Base-by-base conservation (phyloP, 2,888 invertebrate genomes). In the Meta bourneti region DNA sequence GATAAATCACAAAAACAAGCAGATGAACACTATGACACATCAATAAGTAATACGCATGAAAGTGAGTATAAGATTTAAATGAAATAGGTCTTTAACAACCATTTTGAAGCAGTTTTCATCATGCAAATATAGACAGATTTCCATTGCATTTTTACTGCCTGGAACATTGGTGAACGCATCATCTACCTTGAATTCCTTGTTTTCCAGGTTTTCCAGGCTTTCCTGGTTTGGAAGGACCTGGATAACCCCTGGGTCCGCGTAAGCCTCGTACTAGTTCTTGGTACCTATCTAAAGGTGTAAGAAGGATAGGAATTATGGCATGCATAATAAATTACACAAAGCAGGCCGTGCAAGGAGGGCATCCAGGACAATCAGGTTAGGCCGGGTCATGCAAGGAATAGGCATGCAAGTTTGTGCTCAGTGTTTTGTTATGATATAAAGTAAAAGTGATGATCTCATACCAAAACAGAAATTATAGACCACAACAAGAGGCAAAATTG, bases 191-290 rank as follows among this genome's bases (percentile, higher is more conserved):
- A 19, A 92, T 93, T 91, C 93, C 93, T 77, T 49, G 89, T 85
- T 90, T 89, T 51, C 97, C 97, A 95, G 96, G 96, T 51, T 95
- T 95, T 93, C 97, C 97, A 93, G 96, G 96, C 0, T 96, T 95
- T 77, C 98, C 98, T 75, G 96, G 96, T 93, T 93, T 96, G 49
- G 96, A 96, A 78, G 95, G 95, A 74, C 97, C 96, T n/a, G 97
- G 96, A 52, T 96, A 96, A 19, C 97, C 97, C 69, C 97, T 96
- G 6, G 97, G 96, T 82, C 97, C 96, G 87, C 95, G 94, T 96
- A 96, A 93, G 19, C 96, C 95, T 72, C 96, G 95, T 75, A 96
- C 95, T 94, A 98, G 95, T 94, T 97, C 97, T 94, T 96, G 96
- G 94, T 98, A 95, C 94, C 97, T 97, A 94, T 97, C 98, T 98